Percentiles rank a stretch among this genome's conserved stretches.
Conservation (phyloP, 2,797 vertebrate species). For the Gallirallus australis region DNA sequence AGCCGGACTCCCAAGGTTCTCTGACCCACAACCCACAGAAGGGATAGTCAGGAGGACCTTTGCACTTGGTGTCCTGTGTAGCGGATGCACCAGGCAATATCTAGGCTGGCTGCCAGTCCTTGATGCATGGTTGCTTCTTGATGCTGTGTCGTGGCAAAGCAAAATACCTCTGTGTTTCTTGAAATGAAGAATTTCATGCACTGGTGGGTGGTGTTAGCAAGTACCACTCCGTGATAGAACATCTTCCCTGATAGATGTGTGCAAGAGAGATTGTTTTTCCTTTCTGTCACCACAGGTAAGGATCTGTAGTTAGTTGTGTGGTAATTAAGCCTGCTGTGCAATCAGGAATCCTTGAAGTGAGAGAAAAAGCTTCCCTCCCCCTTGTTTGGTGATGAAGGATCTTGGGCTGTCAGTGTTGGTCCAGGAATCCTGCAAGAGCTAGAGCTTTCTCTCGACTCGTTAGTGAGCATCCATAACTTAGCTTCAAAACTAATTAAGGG, state of each 20-base stretch:
- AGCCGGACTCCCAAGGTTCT: background rate
- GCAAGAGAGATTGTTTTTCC: background rate
- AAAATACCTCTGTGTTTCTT: background rate
- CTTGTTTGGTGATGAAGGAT: background rate
- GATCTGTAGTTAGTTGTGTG: background rate
- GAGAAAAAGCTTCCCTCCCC: background rate
- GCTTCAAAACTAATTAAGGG: background rate
- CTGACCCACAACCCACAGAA: accelerated
- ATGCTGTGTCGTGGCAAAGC: background rate
- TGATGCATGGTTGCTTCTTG: background rate
- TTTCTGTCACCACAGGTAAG: background rate
- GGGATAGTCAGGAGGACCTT: background rate
- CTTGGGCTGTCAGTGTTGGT: background rate
- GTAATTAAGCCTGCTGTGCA: slow-evolving; percentile 33
- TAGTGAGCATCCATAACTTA: background rate
- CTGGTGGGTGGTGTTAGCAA: background rate
- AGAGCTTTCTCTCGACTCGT: background rate
- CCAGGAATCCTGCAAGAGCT: background rate
- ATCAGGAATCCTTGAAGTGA: background rate
- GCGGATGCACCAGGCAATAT: background rate
- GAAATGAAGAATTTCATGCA: background rate
- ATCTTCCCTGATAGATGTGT: background rate
- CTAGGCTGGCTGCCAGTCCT: background rate
- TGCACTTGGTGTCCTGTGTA: background rate
- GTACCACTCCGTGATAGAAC: background rate